These are phyloP conservation scores for Sylvia borin DNA, from an alignment of 2,797 vertebrate genomes.

Conservation along the genomic window DNA sequence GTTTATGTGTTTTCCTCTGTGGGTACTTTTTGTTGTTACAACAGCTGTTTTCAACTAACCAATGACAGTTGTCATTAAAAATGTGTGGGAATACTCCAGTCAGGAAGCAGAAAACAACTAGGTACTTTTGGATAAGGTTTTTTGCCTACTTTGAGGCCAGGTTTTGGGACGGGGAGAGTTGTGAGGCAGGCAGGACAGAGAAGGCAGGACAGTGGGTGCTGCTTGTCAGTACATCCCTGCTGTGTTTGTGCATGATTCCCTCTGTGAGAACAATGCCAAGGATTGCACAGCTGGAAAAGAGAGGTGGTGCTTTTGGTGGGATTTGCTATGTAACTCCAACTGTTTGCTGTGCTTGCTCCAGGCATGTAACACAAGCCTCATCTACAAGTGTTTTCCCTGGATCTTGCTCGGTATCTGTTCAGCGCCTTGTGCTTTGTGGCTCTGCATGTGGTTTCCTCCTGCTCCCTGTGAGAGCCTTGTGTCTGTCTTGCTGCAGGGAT, in stretches of 20 bases:
- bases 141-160: background rate
- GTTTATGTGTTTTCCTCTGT: background rate
- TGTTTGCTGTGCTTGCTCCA: background rate
- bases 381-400: background rate
- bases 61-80: background rate
- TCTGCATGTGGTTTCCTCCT: background rate
- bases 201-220: background rate
- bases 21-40: background rate
- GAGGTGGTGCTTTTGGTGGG: background rate
- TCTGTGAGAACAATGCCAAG: rapidly evolving
- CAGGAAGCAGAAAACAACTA: background rate
- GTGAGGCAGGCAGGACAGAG: background rate
- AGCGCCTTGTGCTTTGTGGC: background rate
- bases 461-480: rapidly evolving
- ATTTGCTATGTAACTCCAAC: background rate
- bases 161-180: background rate
- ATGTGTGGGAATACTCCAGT: background rate
- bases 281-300: background rate
- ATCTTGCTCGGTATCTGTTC: background rate
- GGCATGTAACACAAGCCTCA: background rate
- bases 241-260: background rate
- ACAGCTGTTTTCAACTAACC: background rate
- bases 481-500: background rate
- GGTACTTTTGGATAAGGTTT: background rate
- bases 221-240: background rate